A percentile compares a stretch with the other conserved stretches of the same genome.
phyloP scores from a whole-genome alignment of 2,888 invertebrate species.

The Amphipoea oculea region DNA sequence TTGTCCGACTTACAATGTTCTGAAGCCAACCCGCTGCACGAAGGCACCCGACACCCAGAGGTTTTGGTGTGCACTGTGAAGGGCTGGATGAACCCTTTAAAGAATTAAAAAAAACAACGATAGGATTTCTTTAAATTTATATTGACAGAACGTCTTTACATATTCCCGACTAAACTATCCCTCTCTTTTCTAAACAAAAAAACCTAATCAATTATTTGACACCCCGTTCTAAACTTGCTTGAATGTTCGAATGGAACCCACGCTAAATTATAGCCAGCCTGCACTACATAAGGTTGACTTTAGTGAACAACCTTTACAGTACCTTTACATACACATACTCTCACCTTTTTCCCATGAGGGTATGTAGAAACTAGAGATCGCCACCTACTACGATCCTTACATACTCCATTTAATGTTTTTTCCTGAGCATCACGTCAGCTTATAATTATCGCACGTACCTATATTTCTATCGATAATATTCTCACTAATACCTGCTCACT shows the following conservation, averaged over 20 bases:
- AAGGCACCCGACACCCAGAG: not conserved
- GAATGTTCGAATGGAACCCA: no score
- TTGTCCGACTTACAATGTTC: not conserved
- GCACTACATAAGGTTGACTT: not conserved
- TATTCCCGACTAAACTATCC: no score
- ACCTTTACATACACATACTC: not conserved
- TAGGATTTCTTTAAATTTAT: no score
- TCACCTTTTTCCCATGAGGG: not conserved
- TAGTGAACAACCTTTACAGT: no score
- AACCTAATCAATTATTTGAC: no score
- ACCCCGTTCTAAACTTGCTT: no score
- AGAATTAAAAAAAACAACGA: no score
- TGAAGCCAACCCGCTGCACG: not conserved
- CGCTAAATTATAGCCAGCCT: no score
- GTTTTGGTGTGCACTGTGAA: not conserved
- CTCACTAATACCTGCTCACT: conserved; percentile 2
- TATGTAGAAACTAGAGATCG: not conserved
- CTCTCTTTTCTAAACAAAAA: no score
- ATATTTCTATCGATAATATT: not conserved
- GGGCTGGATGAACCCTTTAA: no score
- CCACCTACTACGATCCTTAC: not conserved
- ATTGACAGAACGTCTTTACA: no score
- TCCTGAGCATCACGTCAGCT: not conserved
- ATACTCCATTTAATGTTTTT: not conserved
- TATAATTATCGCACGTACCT: not conserved